phyloP scores from a whole-genome alignment of 1,140 invertebrate species.

The Kradibia gibbosae region DNA sequence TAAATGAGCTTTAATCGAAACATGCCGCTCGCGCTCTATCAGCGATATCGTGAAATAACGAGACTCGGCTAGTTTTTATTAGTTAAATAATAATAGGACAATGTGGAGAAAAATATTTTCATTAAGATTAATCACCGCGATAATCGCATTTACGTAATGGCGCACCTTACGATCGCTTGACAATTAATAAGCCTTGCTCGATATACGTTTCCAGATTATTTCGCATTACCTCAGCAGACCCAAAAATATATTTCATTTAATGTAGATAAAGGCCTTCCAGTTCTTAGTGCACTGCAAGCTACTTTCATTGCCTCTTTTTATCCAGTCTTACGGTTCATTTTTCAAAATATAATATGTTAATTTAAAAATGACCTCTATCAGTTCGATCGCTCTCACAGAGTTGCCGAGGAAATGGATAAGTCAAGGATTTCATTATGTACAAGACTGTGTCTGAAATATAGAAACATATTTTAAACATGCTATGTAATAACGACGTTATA shows the following conservation, averaged over 20 bases:
- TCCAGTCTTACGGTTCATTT: too few species aligned
- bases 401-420: not conserved
- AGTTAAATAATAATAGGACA: not conserved
- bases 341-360: too few species aligned
- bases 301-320: too few species aligned
- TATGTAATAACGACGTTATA: too few species aligned
- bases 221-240: not conserved
- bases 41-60: constrained; percentile 3
- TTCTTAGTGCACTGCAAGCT: not conserved
- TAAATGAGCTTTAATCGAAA: constrained; percentile 18
- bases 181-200: not conserved
- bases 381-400: not conserved
- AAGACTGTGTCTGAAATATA: too few species aligned
- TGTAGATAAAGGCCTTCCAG: not conserved
- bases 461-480: too few species aligned
- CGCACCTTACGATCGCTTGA: not conserved
- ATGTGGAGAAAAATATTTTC: not conserved
- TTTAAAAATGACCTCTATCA: too few species aligned
- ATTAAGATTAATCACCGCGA: not conserved
- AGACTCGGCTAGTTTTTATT: not conserved
- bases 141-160: not conserved
- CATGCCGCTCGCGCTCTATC: not conserved
- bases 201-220: not conserved
- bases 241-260: not conserved
- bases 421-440: not conserved